phyloP scores from a whole-genome alignment of 2,888 invertebrate genomes.

The Drosophila subquinaria region DNA sequence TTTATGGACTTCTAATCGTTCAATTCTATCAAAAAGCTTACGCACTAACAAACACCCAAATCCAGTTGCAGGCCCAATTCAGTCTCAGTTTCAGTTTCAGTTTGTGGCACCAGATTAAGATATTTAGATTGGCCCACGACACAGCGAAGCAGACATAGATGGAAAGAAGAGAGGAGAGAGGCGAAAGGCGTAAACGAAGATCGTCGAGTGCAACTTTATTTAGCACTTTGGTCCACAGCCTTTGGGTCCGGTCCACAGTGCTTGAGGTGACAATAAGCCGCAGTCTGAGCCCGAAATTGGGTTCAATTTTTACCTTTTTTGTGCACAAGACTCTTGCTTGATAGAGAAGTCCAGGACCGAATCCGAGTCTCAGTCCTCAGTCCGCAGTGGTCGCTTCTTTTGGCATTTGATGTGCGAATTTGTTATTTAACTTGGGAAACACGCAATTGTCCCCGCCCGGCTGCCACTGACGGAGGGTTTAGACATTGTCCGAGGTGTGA shows the following conservation, averaged over 20 bases:
- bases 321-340: conserved; percentile 54
- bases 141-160: conserved; percentile 26
- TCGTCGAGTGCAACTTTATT: conserved; percentile 76
- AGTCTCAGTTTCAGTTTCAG: conserved; percentile 61
- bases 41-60: conserved; percentile 84
- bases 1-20: conserved; percentile 86
- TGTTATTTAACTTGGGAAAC: conserved; percentile 82
- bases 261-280: conserved; percentile 84
- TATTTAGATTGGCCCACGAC: conserved; percentile 84
- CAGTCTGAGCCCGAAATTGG: conserved; percentile 75
- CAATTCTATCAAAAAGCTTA: conserved; percentile 86
- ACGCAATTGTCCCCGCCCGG: conserved; percentile 78
- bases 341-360: conserved; percentile 58
- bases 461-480: conserved; percentile 28
- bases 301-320: conserved; percentile 81
- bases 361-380: conserved; percentile 15
- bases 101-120: conserved; percentile 83
- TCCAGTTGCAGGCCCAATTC: conserved; percentile 67
- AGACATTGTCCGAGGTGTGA: conserved; percentile 46
- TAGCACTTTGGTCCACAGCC: conserved; percentile 68
- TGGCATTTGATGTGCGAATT: conserved; percentile 84
- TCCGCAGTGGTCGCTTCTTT: conserved; percentile 56
- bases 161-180: conserved; percentile 7
- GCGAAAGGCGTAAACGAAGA: conserved; percentile 1
- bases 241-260: conserved; percentile 68